These are phyloP conservation scores for Latrodectus elegans DNA, from an alignment of 2,888 invertebrate species.

Conservation along the genomic window DNA sequence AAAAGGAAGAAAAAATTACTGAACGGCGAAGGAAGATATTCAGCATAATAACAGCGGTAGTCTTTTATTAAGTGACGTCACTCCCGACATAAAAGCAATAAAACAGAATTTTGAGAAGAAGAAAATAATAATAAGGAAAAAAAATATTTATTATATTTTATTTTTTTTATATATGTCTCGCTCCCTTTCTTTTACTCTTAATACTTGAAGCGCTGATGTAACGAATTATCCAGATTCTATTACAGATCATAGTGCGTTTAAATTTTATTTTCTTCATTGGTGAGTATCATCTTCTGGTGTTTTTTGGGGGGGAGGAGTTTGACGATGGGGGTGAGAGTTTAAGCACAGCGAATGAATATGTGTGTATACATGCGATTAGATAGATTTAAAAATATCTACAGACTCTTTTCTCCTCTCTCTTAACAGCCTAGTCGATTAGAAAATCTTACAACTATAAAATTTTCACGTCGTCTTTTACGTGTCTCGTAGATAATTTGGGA, in stretches of 20 bases:
- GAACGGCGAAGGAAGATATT: slow-evolving; percentile 14
- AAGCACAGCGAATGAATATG: slow-evolving; percentile 53
- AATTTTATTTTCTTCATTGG: slow-evolving; percentile 64
- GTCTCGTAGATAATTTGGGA: slow-evolving; percentile 49
- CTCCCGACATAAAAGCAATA: slow-evolving; percentile 54
- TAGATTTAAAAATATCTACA: slow-evolving; percentile 61
- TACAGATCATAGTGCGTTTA: slow-evolving; percentile 66
- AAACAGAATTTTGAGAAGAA: slow-evolving; percentile 57
- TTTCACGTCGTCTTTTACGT: slow-evolving; percentile 52
- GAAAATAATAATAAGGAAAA: slow-evolving; percentile 51
- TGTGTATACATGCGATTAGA: slow-evolving; percentile 68
- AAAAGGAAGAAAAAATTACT: background rate
- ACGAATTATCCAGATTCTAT: slow-evolving; percentile 66
- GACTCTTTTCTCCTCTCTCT: slow-evolving; percentile 35
- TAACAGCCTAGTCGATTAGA: slow-evolving; percentile 64
- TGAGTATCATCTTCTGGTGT: slow-evolving; percentile 28
- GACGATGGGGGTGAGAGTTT: slow-evolving; percentile 28
- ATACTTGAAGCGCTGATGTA: slow-evolving; percentile 27
- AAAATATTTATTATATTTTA: slow-evolving; percentile 26
- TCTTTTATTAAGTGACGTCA: slow-evolving; percentile 66
- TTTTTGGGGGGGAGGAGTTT: no score
- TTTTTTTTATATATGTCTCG: slow-evolving; percentile 14
- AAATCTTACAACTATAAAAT: slow-evolving; percentile 64
- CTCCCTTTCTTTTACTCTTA: background rate
- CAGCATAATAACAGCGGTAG: slow-evolving; percentile 43